Evolutionary conservation across 2,888 invertebrate genomes (phyloP).

Genomic region (Strigamia maritima): DNA sequence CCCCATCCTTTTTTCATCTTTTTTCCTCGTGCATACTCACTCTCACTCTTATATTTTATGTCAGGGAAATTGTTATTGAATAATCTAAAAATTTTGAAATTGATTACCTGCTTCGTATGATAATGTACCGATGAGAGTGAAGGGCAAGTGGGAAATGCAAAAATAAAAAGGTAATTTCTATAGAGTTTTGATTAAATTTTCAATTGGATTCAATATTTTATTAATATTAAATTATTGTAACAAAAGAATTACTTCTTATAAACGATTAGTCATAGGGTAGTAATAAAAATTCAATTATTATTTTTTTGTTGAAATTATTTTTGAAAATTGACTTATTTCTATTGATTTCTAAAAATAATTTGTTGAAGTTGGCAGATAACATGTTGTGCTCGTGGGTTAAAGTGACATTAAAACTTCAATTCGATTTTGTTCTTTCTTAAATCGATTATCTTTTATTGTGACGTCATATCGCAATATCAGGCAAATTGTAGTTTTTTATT

Average conservation of each 20-base stretch:
- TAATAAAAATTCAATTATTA: neutral
- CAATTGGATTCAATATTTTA: neutral
- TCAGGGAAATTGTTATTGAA: constrained; percentile 1
- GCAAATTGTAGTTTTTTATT: neutral
- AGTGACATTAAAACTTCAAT: constrained; percentile 21
- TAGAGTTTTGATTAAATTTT: constrained; percentile 17
- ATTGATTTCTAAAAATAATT: constrained; percentile 13
- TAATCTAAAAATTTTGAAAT: constrained; percentile 26
- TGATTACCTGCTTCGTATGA: constrained; percentile 26
- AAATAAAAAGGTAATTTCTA: constrained; percentile 4
- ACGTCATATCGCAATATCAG: neutral
- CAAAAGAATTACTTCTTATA: neutral
- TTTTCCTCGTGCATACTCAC: neutral
- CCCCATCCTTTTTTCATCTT: neutral
- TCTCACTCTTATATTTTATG: neutral
- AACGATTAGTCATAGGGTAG: too few species aligned
- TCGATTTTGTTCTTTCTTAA: neutral
- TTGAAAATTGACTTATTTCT: neutral
- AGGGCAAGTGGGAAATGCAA: constrained; percentile 4
- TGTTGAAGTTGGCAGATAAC: constrained; percentile 9
- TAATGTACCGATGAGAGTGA: neutral
- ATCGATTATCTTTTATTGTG: constrained; percentile 1
- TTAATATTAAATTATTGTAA: neutral
- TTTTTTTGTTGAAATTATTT: too few species aligned
- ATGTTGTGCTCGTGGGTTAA: constrained; percentile 9